Evolutionary conservation across 1,140 invertebrate genomes (phyloP).

Genomic region (Harpegnathos saltator): DNA sequence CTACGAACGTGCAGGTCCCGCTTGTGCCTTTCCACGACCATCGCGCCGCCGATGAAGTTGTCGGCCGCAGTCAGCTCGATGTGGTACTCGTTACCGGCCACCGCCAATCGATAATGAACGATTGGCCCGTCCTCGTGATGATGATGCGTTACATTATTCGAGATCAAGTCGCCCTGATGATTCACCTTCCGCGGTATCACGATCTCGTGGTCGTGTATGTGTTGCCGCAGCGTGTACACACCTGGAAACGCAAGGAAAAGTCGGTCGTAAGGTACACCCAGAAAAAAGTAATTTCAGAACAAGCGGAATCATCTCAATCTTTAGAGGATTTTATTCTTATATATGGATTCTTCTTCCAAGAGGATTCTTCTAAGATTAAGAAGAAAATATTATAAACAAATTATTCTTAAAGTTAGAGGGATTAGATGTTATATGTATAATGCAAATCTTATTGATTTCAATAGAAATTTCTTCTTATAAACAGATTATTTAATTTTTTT

Average conservation of each 20-base stretch:
- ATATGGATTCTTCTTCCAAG: too few relatives aligned
- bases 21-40: constrained; percentile 90
- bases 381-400: too few relatives aligned
- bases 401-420: too few relatives aligned
- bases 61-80: constrained; percentile 88
- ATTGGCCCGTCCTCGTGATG: constrained; percentile 74
- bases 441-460: too few relatives aligned
- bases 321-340: too few relatives aligned
- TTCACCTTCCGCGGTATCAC: constrained; percentile 87
- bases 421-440: too few relatives aligned
- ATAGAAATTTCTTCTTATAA: too few relatives aligned
- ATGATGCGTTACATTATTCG: constrained; percentile 87
- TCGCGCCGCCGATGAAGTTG: constrained; percentile 89
- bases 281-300: too few relatives aligned
- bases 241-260: constrained; percentile 79
- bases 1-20: constrained; percentile 86
- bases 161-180: constrained; percentile 86
- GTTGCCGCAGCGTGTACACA: constrained; percentile 82
- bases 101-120: constrained; percentile 87
- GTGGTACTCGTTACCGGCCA: constrained; percentile 86
- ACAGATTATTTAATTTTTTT: too few relatives aligned
- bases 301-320: too few relatives aligned
- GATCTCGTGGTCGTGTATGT: constrained; percentile 85
- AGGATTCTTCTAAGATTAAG: too few relatives aligned
- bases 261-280: too few relatives aligned